Conservation (phyloP, 2,888 invertebrate genomes). For the Sesamia inferens region DNA sequence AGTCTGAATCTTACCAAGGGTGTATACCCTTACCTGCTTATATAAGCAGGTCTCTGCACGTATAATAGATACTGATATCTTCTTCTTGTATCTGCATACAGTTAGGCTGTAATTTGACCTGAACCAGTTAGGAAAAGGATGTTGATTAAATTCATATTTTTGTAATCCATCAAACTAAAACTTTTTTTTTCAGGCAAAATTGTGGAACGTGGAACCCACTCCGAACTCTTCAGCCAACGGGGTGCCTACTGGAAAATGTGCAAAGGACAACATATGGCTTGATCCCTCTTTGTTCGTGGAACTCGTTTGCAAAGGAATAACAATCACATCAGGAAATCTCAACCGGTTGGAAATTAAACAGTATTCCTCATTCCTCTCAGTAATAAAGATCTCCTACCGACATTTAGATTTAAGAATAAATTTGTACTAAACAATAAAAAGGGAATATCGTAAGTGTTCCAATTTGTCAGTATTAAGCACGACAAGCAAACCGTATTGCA, state of each 20-base stretch:
- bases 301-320: background rate
- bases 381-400: constrained; percentile 19
- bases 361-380: constrained; percentile 9
- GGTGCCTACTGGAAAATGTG: constrained; percentile 92
- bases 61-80: background rate
- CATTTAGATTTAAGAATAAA: constrained; percentile 26
- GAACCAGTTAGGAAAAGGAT: background rate
- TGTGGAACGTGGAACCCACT: constrained; percentile 93
- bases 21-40: no score
- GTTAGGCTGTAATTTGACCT: background rate
- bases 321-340: constrained; percentile 10
- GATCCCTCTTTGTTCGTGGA: background rate
- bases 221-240: constrained; percentile 91
- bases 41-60: background rate
- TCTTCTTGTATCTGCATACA: background rate
- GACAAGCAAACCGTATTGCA: constrained; percentile 25
- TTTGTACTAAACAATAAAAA: background rate
- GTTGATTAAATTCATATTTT: background rate
- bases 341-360: constrained; percentile 12
- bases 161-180: background rate
- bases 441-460: background rate
- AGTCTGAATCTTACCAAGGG: background rate
- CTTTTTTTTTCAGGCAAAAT: constrained; percentile 90
- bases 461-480: constrained; percentile 35
- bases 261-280: constrained; percentile 78